These are phyloP conservation scores for Guaruba guarouba DNA, from an alignment of 2,113 vertebrate species.

Conservation along the genomic window DNA sequence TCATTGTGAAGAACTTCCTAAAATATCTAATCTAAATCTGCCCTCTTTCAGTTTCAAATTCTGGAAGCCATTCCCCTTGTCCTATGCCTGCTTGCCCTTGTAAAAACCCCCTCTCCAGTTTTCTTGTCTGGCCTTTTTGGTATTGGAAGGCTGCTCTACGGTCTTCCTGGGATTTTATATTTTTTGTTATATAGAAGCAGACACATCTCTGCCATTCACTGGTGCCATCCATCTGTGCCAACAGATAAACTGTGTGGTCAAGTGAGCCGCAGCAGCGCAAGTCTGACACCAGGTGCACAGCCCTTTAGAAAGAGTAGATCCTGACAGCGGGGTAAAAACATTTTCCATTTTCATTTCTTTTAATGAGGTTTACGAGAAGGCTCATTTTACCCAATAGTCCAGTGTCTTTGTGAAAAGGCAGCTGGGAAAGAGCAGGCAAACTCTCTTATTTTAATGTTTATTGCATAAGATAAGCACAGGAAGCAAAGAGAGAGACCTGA, in stretches of 20 bases:
- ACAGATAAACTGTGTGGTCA: rapidly evolving
- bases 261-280: neutral
- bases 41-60: neutral
- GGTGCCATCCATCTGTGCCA: rapidly evolving
- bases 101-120: neutral
- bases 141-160: neutral
- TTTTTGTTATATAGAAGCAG: neutral
- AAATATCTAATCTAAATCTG: neutral
- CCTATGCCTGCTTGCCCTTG: neutral
- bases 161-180: neutral
- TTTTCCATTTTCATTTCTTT: neutral
- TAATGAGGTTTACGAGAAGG: neutral
- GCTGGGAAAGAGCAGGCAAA: slow-evolving; percentile 27
- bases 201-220: neutral
- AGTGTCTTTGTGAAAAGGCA: neutral
- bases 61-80: neutral
- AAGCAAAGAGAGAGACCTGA: slow-evolving; percentile 18
- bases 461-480: slow-evolving; percentile 62
- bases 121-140: neutral
- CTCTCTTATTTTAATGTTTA: slow-evolving; percentile 23
- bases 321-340: neutral
- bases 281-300: neutral
- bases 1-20: neutral
- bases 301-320: neutral
- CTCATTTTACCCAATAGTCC: neutral